Base-by-base conservation (phyloP, 1,140 invertebrate species). In the Ladona fulva region DNA sequence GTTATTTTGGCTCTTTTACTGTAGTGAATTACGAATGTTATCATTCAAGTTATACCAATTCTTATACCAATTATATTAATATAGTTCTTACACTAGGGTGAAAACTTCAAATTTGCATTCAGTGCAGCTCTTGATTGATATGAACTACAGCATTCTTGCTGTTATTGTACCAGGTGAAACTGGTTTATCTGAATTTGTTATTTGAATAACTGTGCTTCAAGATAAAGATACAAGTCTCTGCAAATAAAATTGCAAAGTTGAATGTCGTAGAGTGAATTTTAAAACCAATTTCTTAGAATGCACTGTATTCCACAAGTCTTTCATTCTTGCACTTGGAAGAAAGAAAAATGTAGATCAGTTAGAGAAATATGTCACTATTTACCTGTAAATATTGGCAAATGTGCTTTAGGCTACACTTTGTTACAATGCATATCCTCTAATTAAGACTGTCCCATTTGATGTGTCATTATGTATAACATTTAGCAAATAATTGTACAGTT, bases 401-500 rank as follows among this genome's bases (percentile, higher is more conserved):
- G n/a, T 66, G 52, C 52, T 66, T 66, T 66, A 22, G n/a, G n/a
- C 52, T 66, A 66, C 52, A 66, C 52, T 66, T 66, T 66, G 52
- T 66, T 66, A 66, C 14, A 66, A 66, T 66, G 52, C 52, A 66
- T 66, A 66, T 66, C 52, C 52, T 66, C 52, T 66, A 66, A 66
- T 3, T 19, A 66, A 66, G 52, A 66, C 52, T 66, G 52, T 66
- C n/a, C 29, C 29, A 37, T 37, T 52, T 66, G 14, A 19, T 66
- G n/a, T 66, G n/a, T 22, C 52, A 19, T 16, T 66, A 66, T 6
- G 3, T 16, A 66, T 66, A 12, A 5, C n/a, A 66, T 66, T 66
- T 66, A 19, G 52, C 14, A 66, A 66, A 37, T 37, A 37, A 37
- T 16, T 66, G 52, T 66, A 66, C 52, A 66, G 52, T 22, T 66